Evolutionary conservation across 1,140 invertebrate species (phyloP).

Genomic region (Amyelois transitella): DNA sequence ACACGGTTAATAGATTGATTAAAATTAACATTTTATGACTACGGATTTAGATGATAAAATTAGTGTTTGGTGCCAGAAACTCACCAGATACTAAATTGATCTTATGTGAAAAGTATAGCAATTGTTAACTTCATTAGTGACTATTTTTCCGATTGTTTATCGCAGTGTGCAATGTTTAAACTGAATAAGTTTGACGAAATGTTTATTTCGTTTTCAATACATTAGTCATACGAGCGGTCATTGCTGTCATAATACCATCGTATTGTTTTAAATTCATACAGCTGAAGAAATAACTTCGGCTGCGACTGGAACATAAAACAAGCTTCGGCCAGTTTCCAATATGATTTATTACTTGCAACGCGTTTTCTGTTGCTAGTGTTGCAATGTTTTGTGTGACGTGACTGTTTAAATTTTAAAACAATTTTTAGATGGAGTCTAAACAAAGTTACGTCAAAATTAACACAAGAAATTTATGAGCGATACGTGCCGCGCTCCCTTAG

Average conservation of each 20-base stretch:
- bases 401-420: background rate
- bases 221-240: background rate
- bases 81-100: background rate
- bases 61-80: background rate
- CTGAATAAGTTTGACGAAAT: background rate
- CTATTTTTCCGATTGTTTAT: too few relatives aligned
- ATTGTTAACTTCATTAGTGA: too few relatives aligned
- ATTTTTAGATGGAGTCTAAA: background rate
- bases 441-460: background rate
- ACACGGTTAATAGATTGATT: background rate
- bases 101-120: too few relatives aligned
- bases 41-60: background rate
- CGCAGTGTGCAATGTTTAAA: background rate
- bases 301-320: background rate
- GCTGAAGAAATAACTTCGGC: background rate
- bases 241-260: background rate
- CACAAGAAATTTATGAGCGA: too few relatives aligned
- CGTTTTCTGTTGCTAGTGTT: background rate
- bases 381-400: background rate
- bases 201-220: background rate
- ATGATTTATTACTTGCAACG: background rate
- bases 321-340: background rate
- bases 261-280: background rate
- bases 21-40: background rate
- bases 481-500: too few relatives aligned